These are phyloP conservation scores for Chaenodraco wilsoni DNA, from an alignment of 2,797 vertebrate genomes.

Conservation along the genomic window DNA sequence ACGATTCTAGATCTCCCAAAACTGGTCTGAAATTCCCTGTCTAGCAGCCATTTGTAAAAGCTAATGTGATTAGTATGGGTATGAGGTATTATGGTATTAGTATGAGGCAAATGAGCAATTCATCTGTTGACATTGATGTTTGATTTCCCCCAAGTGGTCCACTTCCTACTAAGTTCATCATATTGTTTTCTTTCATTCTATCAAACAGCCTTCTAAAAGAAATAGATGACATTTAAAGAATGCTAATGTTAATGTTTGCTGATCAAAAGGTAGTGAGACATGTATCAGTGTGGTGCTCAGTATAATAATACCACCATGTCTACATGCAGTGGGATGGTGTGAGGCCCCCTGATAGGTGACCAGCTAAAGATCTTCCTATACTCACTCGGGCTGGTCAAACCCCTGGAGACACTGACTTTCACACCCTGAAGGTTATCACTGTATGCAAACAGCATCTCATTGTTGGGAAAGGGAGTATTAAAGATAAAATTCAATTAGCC, in stretches of 20 bases:
- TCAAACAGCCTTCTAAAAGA: neutral
- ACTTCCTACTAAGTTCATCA: neutral
- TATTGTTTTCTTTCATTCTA: neutral
- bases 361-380: slow-evolving; percentile 42
- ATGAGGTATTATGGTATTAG: neutral
- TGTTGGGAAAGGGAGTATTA: slow-evolving; percentile 47
- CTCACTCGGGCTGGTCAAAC: slow-evolving; percentile 36
- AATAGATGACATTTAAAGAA: neutral
- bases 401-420: slow-evolving; percentile 52
- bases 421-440: slow-evolving; percentile 68
- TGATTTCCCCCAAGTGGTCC: neutral
- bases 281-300: slow-evolving; percentile 11
- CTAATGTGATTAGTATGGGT: neutral
- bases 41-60: neutral
- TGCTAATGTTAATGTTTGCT: slow-evolving; percentile 5
- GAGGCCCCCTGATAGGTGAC: slow-evolving; percentile 41
- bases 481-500: slow-evolving; percentile 66
- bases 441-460: slow-evolving; percentile 56
- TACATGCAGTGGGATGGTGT: slow-evolving; percentile 32
- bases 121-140: neutral
- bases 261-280: slow-evolving; percentile 32
- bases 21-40: neutral
- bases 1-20: neutral
- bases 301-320: slow-evolving; percentile 3
- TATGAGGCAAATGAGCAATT: neutral